Evolutionary conservation across 2,888 invertebrate species (phyloP).

Genomic region (Colletes collaris): DNA sequence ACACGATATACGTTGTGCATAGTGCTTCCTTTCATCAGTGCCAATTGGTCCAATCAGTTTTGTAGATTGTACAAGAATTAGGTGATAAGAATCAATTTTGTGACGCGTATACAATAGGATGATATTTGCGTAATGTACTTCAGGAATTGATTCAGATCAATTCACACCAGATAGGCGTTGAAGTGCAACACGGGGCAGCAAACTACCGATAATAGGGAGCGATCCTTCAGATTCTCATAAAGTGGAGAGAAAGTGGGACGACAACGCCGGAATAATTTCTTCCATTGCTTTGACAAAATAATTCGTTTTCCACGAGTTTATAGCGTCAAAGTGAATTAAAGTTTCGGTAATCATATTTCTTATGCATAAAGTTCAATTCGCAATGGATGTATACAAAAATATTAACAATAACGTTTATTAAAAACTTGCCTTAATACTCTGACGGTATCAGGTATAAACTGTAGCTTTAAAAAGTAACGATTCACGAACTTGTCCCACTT

Average conservation of each 20-base stretch:
- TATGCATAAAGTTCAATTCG: too few species aligned
- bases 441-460: background rate
- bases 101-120: conserved; percentile 22
- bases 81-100: conserved; percentile 32
- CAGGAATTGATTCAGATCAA: conserved; percentile 62
- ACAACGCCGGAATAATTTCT: background rate
- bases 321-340: background rate
- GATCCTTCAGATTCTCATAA: conserved; percentile 7
- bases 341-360: background rate
- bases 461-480: background rate
- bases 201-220: conserved; percentile 18
- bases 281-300: background rate
- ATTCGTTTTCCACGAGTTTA: background rate
- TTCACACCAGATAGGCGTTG: conserved; percentile 66
- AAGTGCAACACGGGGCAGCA: conserved; percentile 64
- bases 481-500: conserved; percentile 7
- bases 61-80: conserved; percentile 17
- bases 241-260: conserved; percentile 21
- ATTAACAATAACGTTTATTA: background rate
- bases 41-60: conserved; percentile 56
- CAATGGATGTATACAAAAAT: background rate
- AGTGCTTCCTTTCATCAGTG: conserved; percentile 38
- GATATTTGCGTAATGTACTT: conserved; percentile 41
- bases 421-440: background rate
- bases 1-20: conserved; percentile 3